phyloP scores from a whole-genome alignment of 2,113 vertebrate genomes.

The Passer montanus region DNA sequence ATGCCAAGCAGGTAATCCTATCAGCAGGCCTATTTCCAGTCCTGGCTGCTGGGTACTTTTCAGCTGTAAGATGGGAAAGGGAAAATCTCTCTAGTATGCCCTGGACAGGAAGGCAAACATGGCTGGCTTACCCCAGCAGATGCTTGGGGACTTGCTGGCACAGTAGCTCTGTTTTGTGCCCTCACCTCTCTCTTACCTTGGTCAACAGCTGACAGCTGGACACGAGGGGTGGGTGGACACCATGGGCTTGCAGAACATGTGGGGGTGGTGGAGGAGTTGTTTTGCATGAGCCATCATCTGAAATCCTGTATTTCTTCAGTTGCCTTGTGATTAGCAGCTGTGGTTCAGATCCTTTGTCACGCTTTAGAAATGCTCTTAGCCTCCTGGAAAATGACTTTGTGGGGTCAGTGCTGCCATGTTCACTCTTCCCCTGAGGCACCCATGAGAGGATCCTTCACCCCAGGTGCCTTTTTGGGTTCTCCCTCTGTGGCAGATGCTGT shows the following conservation, averaged over 20 bases:
- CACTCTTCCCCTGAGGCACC: not conserved
- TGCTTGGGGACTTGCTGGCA: not conserved
- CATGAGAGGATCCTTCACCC: not conserved
- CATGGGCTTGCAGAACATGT: fast-evolving
- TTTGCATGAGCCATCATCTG: not conserved
- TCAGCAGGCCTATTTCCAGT: not conserved
- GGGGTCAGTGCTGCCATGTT: not conserved
- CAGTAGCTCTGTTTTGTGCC: not conserved
- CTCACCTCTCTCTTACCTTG: not conserved
- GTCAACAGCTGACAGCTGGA: not conserved
- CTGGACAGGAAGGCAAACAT: fast-evolving
- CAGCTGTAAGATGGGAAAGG: not conserved
- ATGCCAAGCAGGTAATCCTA: not conserved
- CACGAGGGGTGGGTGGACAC: not conserved
- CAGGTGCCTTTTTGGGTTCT: not conserved
- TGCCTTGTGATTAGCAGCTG: not conserved
- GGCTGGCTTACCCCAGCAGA: not conserved
- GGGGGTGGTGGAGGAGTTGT: not conserved
- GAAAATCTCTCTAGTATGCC: not conserved
- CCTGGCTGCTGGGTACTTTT: not conserved
- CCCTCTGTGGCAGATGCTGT: not conserved
- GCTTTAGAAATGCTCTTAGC: not conserved
- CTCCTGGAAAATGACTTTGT: not conserved
- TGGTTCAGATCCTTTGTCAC: not conserved
- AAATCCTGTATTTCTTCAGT: not conserved